phyloP scores from a whole-genome alignment of 2,113 vertebrate species.

The Pseudorasbora parva region DNA sequence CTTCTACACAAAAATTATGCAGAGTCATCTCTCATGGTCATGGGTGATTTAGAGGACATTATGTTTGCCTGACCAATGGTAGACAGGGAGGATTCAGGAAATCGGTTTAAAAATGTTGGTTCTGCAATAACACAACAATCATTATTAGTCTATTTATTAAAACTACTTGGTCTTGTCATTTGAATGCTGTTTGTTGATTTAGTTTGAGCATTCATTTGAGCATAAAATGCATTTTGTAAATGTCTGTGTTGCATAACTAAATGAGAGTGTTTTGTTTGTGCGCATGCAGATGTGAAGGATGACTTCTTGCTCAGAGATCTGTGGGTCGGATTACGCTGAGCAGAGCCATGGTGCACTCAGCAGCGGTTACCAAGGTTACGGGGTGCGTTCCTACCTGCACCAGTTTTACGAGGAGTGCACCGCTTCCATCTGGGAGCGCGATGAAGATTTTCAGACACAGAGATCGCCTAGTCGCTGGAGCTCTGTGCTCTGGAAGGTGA shows the following conservation, averaged over 20 bases:
- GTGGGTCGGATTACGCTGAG: slow-evolving; percentile 79
- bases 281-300: slow-evolving; percentile 85
- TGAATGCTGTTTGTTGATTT: background rate
- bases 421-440: slow-evolving; percentile 97
- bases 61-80: background rate
- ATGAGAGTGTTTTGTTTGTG: slow-evolving; percentile 2
- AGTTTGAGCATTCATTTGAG: background rate
- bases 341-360: slow-evolving; percentile 71
- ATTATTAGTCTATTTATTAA: background rate
- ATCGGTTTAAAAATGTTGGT: background rate
- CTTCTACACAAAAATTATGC: background rate
- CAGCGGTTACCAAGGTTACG: slow-evolving; percentile 86
- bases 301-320: slow-evolving; percentile 89
- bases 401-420: slow-evolving; percentile 99
- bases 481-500: slow-evolving; percentile 98
- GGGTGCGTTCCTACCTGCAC: slow-evolving; percentile 97
- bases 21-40: background rate
- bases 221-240: too few relatives aligned
- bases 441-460: slow-evolving; percentile 99
- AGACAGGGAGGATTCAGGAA: background rate
- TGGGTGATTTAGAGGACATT: background rate
- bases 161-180: background rate
- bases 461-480: slow-evolving; percentile 95
- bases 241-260: background rate
- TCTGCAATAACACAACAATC: background rate